Evolutionary conservation across 2,888 invertebrate genomes (phyloP), one percentile per base, ranked within the genome.

Genomic region (Phyllotreta striolata): DNA sequence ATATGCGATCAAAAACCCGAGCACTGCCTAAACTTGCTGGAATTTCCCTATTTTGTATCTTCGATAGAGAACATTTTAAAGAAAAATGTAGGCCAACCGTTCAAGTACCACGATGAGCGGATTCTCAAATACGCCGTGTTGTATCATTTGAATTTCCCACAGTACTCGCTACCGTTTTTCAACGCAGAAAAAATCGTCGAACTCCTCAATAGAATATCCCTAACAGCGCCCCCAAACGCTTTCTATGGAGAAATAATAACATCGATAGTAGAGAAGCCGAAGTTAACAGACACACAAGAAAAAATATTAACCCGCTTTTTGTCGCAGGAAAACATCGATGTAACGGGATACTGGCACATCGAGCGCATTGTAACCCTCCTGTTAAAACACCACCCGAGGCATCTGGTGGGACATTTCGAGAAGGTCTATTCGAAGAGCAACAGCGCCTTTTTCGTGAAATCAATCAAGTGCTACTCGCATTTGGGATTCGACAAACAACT

Each of bases 41-140:
- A 62, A 24, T 62, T 47, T 34, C 57, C 55, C 8, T n/a, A n/a
- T 37, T 51, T 55, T 12, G 54, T 64, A 34, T 14, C 57, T 1
- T 38, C 1, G 4, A 57, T 57, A 24, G 38, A 57, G 10, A 10
- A n/a, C 0, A 7, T 39, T 3, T n/a, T n/a, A 12, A 44, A 56
- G 9, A 56, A 46, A 24, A 41, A 9, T 1, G n/a, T 1, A n/a
- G 37, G 37, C 24, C 2, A 24, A 24, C 24, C 24, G 24, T 40
- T 58, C 49, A 9, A 58, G 13, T n/a, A 40, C 1, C 5, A 0
- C 12, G 58, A 58, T 0, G 9, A 10, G 7, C 6, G 4, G 3
- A 24, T 46, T 9, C n/a, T 58, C 7, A 39, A 38, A n/a, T 6
- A n/a, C 1, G 49, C 40, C n/a, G 12, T 58, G 12, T 7, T 10